Conservation (phyloP, 1,140 invertebrate species). For the Pentalonia nigronervosa region DNA sequence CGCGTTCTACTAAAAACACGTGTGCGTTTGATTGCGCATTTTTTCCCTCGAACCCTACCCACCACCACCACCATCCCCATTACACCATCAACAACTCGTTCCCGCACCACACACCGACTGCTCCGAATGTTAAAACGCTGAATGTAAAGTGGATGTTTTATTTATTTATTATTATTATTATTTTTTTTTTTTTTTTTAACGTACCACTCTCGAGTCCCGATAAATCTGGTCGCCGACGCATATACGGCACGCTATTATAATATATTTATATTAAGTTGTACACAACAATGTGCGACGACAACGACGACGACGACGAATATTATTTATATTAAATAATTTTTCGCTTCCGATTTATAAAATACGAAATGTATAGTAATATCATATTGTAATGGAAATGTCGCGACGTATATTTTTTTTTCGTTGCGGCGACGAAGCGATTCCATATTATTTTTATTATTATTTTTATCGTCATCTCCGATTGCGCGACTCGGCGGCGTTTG, state of each 20-base stretch:
- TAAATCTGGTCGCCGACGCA: slow-evolving; percentile 16
- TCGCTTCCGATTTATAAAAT: background rate
- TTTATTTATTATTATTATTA: too few relatives aligned
- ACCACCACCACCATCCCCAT: background rate
- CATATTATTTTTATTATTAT: background rate
- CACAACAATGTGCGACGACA: background rate
- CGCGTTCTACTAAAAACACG: slow-evolving; percentile 15
- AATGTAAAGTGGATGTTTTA: slow-evolving; percentile 39
- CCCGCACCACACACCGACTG: background rate
- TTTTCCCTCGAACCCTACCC: background rate
- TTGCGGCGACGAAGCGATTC: background rate
- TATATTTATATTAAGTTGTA: background rate
- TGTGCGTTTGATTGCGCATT: slow-evolving; percentile 39
- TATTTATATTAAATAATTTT: slow-evolving; percentile 34
- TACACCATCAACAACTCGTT: background rate
- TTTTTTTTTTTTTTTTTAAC: background rate
- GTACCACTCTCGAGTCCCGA: background rate
- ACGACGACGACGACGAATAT: background rate
- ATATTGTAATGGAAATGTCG: background rate
- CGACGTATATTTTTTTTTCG: background rate
- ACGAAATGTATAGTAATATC: background rate
- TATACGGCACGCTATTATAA: background rate
- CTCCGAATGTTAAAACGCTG: background rate
- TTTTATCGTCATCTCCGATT: background rate
- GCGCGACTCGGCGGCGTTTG: background rate